phyloP scores from a whole-genome alignment of 2,797 vertebrate species.

The Diplodus puntazzo region DNA sequence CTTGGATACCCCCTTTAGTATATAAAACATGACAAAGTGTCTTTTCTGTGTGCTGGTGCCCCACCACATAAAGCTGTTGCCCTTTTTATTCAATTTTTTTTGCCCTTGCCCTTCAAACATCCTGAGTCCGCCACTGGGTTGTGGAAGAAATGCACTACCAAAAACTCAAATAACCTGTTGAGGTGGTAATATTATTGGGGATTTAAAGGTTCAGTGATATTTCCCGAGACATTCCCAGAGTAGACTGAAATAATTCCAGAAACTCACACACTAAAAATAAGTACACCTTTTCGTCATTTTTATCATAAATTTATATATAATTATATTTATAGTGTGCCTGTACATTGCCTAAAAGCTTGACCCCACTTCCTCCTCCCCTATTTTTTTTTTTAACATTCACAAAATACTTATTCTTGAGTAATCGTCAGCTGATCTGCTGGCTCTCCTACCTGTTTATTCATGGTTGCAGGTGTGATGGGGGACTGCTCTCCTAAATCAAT shows the following conservation, averaged over 20 bases:
- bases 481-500: slow-evolving; percentile 77
- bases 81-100: too few species aligned
- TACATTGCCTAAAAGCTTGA: background rate
- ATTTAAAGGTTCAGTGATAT: background rate
- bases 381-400: background rate
- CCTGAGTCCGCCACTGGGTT: background rate
- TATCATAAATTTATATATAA: too few species aligned
- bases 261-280: background rate
- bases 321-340: background rate
- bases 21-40: too few species aligned
- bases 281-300: too few species aligned
- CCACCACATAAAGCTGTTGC: too few species aligned
- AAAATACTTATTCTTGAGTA: background rate
- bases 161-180: background rate
- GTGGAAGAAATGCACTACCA: background rate
- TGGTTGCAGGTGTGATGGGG: slow-evolving; percentile 59
- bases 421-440: background rate
- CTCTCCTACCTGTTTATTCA: slow-evolving; percentile 75
- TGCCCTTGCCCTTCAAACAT: too few species aligned
- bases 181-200: background rate
- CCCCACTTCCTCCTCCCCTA: too few species aligned
- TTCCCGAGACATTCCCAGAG: background rate
- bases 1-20: too few species aligned
- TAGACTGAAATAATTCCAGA: background rate
- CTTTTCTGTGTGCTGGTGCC: too few species aligned